phyloP scores from a whole-genome alignment of 2,888 invertebrate species.

The Cryptophagus acutangulus region DNA sequence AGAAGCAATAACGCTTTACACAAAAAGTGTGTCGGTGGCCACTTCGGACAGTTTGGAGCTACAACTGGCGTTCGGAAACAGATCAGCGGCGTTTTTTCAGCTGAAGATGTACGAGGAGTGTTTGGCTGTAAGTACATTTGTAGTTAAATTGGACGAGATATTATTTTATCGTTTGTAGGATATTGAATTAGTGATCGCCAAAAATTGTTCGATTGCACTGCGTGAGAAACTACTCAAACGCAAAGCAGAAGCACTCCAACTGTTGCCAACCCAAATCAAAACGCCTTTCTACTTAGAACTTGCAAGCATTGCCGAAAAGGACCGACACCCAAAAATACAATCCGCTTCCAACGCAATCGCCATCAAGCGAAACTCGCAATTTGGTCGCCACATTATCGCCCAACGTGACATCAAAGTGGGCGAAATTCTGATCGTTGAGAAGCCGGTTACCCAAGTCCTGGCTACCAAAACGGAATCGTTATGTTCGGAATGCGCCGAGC shows the following conservation, averaged over 20 bases:
- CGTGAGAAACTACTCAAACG: slow-evolving; percentile 52
- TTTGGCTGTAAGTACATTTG: slow-evolving; percentile 44
- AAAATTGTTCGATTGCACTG: slow-evolving; percentile 60
- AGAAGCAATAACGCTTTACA: slow-evolving; percentile 53
- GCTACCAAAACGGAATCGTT: slow-evolving; percentile 54
- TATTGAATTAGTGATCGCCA: slow-evolving; percentile 58
- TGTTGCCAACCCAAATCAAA: slow-evolving; percentile 18
- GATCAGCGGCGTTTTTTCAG: slow-evolving; percentile 68
- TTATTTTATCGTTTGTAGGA: slow-evolving; percentile 48
- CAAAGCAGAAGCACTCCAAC: slow-evolving; percentile 31
- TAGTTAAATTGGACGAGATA: background rate
- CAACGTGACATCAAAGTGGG: slow-evolving; percentile 64
- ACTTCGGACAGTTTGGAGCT: slow-evolving; percentile 55
- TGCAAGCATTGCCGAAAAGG: slow-evolving; percentile 26
- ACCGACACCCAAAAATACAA: slow-evolving; percentile 32
- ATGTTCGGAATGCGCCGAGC: slow-evolving; percentile 65
- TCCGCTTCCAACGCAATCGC: slow-evolving; percentile 62
- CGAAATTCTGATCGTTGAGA: slow-evolving; percentile 71
- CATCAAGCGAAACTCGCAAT: slow-evolving; percentile 53
- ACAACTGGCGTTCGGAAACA: slow-evolving; percentile 65
- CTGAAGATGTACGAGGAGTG: slow-evolving; percentile 62
- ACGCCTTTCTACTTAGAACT: slow-evolving; percentile 18
- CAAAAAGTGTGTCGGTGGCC: slow-evolving; percentile 61
- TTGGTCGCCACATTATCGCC: slow-evolving; percentile 70
- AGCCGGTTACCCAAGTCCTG: slow-evolving; percentile 64